Evolutionary conservation across 2,797 vertebrate genomes (phyloP).

Genomic region (Phoxinus dragarum): DNA sequence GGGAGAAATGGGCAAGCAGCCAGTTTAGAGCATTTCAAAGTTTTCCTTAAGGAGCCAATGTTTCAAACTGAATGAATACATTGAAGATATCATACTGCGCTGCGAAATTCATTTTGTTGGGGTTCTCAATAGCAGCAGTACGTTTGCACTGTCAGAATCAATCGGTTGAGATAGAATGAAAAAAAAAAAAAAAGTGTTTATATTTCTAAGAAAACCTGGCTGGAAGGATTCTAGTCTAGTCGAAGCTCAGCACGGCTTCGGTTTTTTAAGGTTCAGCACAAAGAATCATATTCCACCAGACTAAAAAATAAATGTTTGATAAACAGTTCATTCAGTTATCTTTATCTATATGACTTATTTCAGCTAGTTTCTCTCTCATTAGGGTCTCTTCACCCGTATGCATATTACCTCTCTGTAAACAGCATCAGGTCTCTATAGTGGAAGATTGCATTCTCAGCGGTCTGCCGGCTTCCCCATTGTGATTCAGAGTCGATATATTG

Average conservation of each 20-base stretch:
- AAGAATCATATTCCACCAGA: not conserved
- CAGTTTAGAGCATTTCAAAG: conserved; percentile 27
- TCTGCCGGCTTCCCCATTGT: conserved; percentile 29
- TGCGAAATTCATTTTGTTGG: not conserved
- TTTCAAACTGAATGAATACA: conserved; percentile 27
- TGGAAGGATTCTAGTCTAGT: conserved; percentile 17
- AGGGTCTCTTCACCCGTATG: not conserved
- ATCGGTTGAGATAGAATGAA: not conserved
- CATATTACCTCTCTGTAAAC: conserved; percentile 27
- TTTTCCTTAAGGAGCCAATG: conserved; percentile 29
- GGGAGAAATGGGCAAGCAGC: not conserved
- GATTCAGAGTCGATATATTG: conserved; percentile 34
- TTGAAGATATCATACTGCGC: conserved; percentile 8
- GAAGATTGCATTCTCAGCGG: conserved; percentile 36
- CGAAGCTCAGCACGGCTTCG: not conserved
- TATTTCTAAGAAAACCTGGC: conserved; percentile 21
- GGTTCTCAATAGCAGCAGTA: conserved; percentile 23
- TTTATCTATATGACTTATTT: conserved; percentile 9
- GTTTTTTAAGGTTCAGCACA: not conserved
- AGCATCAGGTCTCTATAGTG: conserved; percentile 5
- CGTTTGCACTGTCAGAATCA: conserved; percentile 20
- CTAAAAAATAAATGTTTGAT: conserved; percentile 1
- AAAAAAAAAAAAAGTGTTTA: not conserved
- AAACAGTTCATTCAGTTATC: not conserved
- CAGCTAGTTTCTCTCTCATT: conserved; percentile 19